phyloP scores from a whole-genome alignment of 1,140 invertebrate genomes.

The Samia ricini region DNA sequence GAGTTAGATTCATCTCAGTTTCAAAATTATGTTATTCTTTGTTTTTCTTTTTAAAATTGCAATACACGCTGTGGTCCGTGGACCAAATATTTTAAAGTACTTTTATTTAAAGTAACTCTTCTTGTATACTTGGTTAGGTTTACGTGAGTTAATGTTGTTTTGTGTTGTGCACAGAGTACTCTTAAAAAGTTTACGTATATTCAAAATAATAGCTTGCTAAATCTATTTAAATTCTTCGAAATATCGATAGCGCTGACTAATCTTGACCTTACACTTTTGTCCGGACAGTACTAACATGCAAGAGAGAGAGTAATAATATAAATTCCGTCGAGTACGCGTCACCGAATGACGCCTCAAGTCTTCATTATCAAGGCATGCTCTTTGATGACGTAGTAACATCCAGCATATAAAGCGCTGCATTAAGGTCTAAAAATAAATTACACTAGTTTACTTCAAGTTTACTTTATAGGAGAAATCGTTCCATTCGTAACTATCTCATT shows the following conservation, averaged over 20 bases:
- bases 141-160: too few relatives aligned
- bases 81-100: too few relatives aligned
- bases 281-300: constrained; percentile 10
- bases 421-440: background rate
- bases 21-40: too few relatives aligned
- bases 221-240: constrained; percentile 4
- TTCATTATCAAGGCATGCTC: constrained; percentile 47
- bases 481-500: background rate
- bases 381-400: constrained; percentile 32
- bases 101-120: too few relatives aligned
- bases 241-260: constrained; percentile 23
- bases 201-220: too few relatives aligned
- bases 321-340: constrained; percentile 54
- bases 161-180: too few relatives aligned
- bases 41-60: too few relatives aligned
- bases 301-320: constrained; percentile 40
- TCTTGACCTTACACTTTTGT: constrained; percentile 8
- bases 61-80: too few relatives aligned
- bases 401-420: constrained; percentile 38
- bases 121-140: too few relatives aligned
- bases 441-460: background rate
- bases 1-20: too few relatives aligned
- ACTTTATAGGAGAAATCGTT: background rate
- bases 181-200: too few relatives aligned
- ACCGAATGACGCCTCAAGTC: constrained; percentile 52